phyloP scores from a whole-genome alignment of 2,888 invertebrate species.

The Prenolepis imparis region DNA sequence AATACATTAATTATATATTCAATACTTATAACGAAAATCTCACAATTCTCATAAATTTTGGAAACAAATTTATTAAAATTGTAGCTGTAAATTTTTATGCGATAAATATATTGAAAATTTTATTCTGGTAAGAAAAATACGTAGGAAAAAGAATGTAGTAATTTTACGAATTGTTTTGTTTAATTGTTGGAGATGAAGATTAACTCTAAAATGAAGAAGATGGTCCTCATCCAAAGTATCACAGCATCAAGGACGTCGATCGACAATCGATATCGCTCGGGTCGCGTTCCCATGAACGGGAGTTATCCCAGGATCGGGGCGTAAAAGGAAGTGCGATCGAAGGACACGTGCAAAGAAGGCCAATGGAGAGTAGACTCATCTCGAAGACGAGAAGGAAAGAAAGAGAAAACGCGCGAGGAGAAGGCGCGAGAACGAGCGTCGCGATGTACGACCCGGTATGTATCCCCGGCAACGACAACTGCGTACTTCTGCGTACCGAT shows the following conservation, averaged over 20 bases:
- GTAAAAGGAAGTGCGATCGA: conserved; percentile 53
- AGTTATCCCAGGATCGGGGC: conserved; percentile 24
- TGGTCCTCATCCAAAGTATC: neutral
- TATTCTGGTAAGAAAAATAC: neutral
- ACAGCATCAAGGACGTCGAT: conserved; percentile 3
- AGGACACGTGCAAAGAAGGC: conserved; percentile 40
- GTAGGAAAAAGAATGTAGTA: neutral
- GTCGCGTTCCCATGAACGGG: conserved; percentile 39
- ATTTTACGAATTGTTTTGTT: neutral
- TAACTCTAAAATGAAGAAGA: neutral
- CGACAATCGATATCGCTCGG: conserved; percentile 47
- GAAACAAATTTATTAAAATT: neutral
- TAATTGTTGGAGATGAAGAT: neutral
- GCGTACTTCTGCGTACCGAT: conserved; percentile 32
- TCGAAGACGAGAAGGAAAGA: neutral
- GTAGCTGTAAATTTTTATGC: neutral
- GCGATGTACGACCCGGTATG: conserved; percentile 40
- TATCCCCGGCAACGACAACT: conserved; percentile 30
- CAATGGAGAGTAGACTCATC: conserved; percentile 16
- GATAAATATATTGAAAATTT: neutral
- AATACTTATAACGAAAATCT: neutral
- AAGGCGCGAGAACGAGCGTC: conserved; percentile 38
- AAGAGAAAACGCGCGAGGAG: conserved; percentile 24
- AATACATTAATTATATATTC: no score
- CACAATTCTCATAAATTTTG: neutral